Evolutionary conservation across 2,888 invertebrate genomes (phyloP).

Genomic region (Drosophila histrio): DNA sequence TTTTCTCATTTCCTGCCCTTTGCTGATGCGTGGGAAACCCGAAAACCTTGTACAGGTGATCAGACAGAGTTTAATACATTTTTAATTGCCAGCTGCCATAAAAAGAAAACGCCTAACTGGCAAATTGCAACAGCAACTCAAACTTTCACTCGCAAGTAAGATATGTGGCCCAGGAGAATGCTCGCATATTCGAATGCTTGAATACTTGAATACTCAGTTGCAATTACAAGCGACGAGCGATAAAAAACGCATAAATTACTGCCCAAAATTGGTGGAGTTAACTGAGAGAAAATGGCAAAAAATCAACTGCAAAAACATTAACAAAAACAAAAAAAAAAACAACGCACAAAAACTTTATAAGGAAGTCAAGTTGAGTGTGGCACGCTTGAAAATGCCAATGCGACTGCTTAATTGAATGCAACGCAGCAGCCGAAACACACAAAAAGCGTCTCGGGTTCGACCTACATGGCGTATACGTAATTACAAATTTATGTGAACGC

Average conservation of each 20-base stretch:
- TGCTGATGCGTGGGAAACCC: conserved; percentile 61
- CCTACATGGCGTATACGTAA: conserved; percentile 79
- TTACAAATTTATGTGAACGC: conserved; percentile 74
- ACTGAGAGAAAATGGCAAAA: conserved; percentile 5
- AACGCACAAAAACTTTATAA: conserved; percentile 57
- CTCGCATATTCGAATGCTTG: conserved; percentile 13
- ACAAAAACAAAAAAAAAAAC: conserved; percentile 28
- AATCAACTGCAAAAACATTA: conserved; percentile 21
- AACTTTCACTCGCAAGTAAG: conserved; percentile 57
- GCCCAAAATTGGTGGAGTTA: conserved; percentile 60
- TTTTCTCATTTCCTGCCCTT: conserved; percentile 53
- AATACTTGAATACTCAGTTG: conserved; percentile 10
- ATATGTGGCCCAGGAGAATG: conserved; percentile 53
- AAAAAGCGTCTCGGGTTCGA: conserved; percentile 41
- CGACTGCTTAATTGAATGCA: conserved; percentile 63
- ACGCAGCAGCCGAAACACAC: conserved; percentile 9
- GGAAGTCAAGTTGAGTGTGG: conserved; percentile 59
- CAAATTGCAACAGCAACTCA: conserved; percentile 35
- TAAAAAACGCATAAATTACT: conserved; percentile 70
- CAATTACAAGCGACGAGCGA: conserved; percentile 58
- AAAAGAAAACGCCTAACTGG: conserved; percentile 37
- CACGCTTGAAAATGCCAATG: conserved; percentile 56
- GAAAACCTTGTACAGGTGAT: conserved; percentile 21
- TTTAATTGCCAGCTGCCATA: conserved; percentile 62
- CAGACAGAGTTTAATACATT: conserved; percentile 60